Evolutionary conservation across 2,113 vertebrate species (phyloP).

Genomic region (Syngnathus typhle): DNA sequence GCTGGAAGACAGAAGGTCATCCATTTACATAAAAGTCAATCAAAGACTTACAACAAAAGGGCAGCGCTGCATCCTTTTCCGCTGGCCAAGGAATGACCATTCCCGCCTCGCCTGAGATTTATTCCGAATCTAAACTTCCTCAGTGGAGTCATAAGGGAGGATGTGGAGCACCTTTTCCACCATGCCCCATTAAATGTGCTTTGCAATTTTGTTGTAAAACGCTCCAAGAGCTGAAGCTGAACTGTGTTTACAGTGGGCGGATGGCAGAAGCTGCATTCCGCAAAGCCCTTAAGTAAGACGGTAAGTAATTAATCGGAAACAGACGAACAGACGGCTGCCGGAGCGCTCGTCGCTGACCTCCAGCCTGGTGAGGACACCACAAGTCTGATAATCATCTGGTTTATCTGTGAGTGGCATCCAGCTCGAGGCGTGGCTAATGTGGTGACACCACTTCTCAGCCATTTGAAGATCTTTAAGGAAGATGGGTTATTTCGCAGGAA

Average conservation of each 20-base stretch:
- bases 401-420: conserved; percentile 9
- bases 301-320: conserved; percentile 36
- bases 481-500: not conserved
- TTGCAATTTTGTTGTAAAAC: conserved; percentile 28
- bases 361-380: conserved; percentile 30
- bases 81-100: conserved; percentile 48
- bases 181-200: conserved; percentile 25
- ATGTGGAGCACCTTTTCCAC: not conserved
- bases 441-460: not conserved
- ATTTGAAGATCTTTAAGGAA: not conserved
- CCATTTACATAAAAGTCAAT: conserved; percentile 73
- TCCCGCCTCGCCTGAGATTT: conserved; percentile 50
- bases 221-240: conserved; percentile 15
- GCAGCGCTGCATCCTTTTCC: conserved; percentile 57
- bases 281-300: conserved; percentile 32
- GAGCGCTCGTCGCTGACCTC: conserved; percentile 44
- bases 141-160: conserved; percentile 49
- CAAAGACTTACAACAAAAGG: conserved; percentile 53
- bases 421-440: conserved; percentile 26
- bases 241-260: conserved; percentile 34
- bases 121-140: conserved; percentile 61
- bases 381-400: conserved; percentile 35
- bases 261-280: conserved; percentile 7
- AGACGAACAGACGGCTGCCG: not conserved
- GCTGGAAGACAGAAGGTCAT: conserved; percentile 57